phyloP scores from a whole-genome alignment of 2,797 vertebrate genomes.

The Eulemur albifrons region DNA sequence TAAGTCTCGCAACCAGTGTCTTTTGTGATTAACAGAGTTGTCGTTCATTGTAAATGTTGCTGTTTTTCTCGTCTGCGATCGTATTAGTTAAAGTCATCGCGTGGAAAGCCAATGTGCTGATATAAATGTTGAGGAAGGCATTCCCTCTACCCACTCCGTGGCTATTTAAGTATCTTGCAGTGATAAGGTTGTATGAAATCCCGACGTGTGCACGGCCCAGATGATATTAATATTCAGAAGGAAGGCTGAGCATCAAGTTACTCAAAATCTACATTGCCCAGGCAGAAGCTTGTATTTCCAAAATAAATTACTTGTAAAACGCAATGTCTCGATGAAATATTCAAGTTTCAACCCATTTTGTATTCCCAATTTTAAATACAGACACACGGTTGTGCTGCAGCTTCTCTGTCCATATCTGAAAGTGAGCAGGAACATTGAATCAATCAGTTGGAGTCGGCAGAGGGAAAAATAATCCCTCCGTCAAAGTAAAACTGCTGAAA shows the following conservation, averaged over 20 bases:
- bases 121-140: conserved; percentile 41
- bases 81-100: conserved; percentile 50
- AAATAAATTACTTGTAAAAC: conserved; percentile 84
- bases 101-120: conserved; percentile 56
- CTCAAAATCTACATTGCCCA: conserved; percentile 79
- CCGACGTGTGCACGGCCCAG: conserved; percentile 25
- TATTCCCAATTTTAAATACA: conserved; percentile 82
- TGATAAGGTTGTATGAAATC: conserved; percentile 56
- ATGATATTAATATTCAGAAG: conserved; percentile 76
- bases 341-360: conserved; percentile 82
- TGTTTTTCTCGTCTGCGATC: conserved; percentile 60
- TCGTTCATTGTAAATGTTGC: background rate
- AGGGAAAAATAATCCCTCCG: conserved; percentile 84
- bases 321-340: conserved; percentile 84
- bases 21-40: conserved; percentile 66
- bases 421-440: conserved; percentile 86
- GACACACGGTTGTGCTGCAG: conserved; percentile 72
- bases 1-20: background rate
- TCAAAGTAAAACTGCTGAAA: conserved; percentile 85
- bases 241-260: conserved; percentile 70
- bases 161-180: conserved; percentile 75
- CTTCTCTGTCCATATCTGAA: conserved; percentile 84
- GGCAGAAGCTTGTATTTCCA: conserved; percentile 76
- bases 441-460: conserved; percentile 83
- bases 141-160: conserved; percentile 70